Base-by-base conservation (phyloP, 1,140 invertebrate genomes). In the Ridgeia piscesae region DNA sequence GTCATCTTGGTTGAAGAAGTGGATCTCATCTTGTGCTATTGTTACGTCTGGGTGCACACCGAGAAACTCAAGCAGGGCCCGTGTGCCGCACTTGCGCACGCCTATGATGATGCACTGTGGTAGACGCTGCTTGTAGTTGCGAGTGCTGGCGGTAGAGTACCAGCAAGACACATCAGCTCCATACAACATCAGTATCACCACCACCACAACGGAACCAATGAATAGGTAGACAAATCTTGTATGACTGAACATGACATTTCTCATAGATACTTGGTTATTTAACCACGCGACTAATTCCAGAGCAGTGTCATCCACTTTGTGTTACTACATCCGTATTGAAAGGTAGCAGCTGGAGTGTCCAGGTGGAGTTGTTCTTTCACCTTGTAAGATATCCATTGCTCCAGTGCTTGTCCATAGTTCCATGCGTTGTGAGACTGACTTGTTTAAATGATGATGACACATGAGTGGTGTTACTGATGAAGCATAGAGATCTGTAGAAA, bases 71-170 rank as follows among this genome's bases (percentile, higher is more conserved):
- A 96, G 94, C 42, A 96, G 94, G 27, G 96, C 96, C 88, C 96
- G 93, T 4, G 96, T 96, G 27, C 96, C 96, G 11, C 95, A 95
- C 93, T 96, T 96, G 21, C 96, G 93, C 6, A 95, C 96, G 35
- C 96, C 96, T 88, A 96, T 96, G 9, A 96, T 96, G 89, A 96
- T 94, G 88, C 94, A 95, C 33, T 94, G 93, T n/a, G 95, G 95
- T 31, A 96, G 93, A 17, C 94, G 48, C 35, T 91, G 77, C 89
- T 50, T 88, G 33, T 33, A n/a, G 89, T 90, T 35, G 9, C 89
- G 14, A 4, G 17, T 21, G 27, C 6, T 77, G 58, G 2, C 58
- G 27, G 58, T 21, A 77, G 58, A 21, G 58, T 77, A 77, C 58
- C 58, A 77, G 27, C 58, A 77, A 21, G 58, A 27, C 17, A 77